Evolutionary conservation across 1,140 invertebrate genomes (phyloP).

Genomic region (Neuroterus valhalla): DNA sequence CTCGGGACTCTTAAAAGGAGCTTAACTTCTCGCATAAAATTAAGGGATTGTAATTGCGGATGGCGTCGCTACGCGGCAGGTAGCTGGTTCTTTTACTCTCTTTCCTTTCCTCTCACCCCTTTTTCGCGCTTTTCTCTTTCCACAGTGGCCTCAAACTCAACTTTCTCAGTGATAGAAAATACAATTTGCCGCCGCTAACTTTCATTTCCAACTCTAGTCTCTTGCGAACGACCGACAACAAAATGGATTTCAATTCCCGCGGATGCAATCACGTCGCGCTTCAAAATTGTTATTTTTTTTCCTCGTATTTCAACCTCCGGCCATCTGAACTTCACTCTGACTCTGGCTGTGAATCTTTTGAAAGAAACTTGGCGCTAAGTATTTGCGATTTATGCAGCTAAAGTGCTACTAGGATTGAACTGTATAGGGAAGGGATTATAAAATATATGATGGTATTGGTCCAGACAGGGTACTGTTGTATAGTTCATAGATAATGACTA

Average conservation of each 20-base stretch:
- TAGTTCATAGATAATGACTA: no score
- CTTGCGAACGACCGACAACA: slow-evolving; percentile 51
- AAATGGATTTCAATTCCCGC: slow-evolving; percentile 60
- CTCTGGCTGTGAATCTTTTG: no score
- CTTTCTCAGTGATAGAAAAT: slow-evolving; percentile 56
- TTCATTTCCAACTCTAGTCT: slow-evolving; percentile 55
- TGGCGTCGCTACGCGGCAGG: slow-evolving; percentile 57
- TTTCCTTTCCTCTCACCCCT: slow-evolving; percentile 39
- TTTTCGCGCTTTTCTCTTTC: slow-evolving; percentile 38
- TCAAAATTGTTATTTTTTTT: slow-evolving; percentile 45
- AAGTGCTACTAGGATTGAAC: no score
- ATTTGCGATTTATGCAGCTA: no score
- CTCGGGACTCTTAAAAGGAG: slow-evolving; percentile 69
- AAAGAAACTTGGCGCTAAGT: no score
- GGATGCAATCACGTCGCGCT: slow-evolving; percentile 55
- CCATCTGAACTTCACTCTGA: background rate
- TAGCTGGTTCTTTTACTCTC: slow-evolving; percentile 48
- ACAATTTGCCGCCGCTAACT: slow-evolving; percentile 65
- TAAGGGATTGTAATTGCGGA: slow-evolving; percentile 71
- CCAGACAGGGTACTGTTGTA: no score
- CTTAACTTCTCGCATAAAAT: slow-evolving; percentile 75
- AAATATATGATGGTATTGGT: no score
- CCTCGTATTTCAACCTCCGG: slow-evolving; percentile 8
- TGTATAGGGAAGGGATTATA: no score
- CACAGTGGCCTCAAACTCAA: no score